Evolutionary conservation across 2,888 invertebrate species (phyloP), one percentile per base, ranked within the genome.

Genomic region (Cataglyphis livida): DNA sequence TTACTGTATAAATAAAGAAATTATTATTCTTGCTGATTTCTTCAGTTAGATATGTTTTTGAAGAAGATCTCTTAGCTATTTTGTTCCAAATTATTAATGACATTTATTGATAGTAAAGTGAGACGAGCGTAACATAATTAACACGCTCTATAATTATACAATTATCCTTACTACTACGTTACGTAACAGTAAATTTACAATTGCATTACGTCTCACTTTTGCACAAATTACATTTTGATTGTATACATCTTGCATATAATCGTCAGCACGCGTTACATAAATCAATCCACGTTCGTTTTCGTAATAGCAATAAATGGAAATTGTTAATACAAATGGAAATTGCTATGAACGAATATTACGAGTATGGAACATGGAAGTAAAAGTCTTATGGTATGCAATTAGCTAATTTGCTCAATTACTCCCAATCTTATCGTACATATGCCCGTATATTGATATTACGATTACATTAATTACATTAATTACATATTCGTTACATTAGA

Each of bases 261-360:
- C 41, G 5, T 15, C 28, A 32, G 9, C 10, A 66, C 28, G 32
- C 32, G n/a, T 38, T 18, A 25, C 3, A 38, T 66, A 68, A 54
- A 76, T 38, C 54, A 68, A 38, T n/a, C 51, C 32, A 44, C 59
- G 44, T 70, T 79, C 59, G 32, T 61, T 71, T 71, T 79, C 44
- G 3, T 12, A 15, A 68, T 68, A 38, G 21, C 51, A 9, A 48
- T 71, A 12, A 71, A 51, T 51, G n/a, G n/a, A 51, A 51, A n/a
- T 51, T 51, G 7, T 51, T 51, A 51, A 51, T 51, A 2, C n/a
- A 51, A 35, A 25, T 21, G 32, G 25, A 48, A 59, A 79, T 78
- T 44, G 25, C 5, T 21, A 7, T 32, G 25, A 66, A 54, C 35
- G 35, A 32, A 66, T n/a, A 38, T 54, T 28, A 68, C 38, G 28